Conservation (phyloP, 2,888 invertebrate species). For the Zelleria hepariella region DNA sequence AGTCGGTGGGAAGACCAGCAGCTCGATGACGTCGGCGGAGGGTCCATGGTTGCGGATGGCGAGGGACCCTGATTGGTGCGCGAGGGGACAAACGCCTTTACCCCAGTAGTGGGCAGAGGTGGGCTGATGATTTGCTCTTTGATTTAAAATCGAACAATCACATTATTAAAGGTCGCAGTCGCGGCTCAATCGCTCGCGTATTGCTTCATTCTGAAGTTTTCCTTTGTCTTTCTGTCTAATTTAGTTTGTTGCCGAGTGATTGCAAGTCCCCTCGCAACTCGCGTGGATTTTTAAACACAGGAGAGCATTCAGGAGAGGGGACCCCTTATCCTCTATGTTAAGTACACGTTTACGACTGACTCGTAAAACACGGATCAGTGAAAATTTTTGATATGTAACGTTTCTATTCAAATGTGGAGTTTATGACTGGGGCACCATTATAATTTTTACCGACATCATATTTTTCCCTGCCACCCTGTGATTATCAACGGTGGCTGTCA, state of each 20-base stretch:
- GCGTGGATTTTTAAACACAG: constrained; percentile 49
- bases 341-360: constrained; percentile 68
- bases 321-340: constrained; percentile 56
- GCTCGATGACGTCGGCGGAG: too few relatives aligned
- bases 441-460: constrained; percentile 66
- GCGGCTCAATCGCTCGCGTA: too few relatives aligned
- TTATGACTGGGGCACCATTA: constrained; percentile 63
- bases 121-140: too few relatives aligned
- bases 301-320: constrained; percentile 29
- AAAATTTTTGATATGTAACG: constrained; percentile 72
- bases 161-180: too few relatives aligned
- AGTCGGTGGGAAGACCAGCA: too few relatives aligned
- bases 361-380: constrained; percentile 72
- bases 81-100: too few relatives aligned
- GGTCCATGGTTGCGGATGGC: too few relatives aligned
- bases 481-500: constrained; percentile 58
- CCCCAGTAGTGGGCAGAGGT: too few relatives aligned
- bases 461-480: constrained; percentile 48
- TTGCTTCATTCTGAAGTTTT: too few relatives aligned
- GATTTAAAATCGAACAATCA: too few relatives aligned
- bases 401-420: constrained; percentile 66
- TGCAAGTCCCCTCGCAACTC: constrained; percentile 21
- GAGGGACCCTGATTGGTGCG: too few relatives aligned
- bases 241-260: background rate
- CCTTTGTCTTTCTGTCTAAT: background rate